Percentiles rank a stretch among this genome's conserved stretches.
phyloP scores from a whole-genome alignment of 1,140 invertebrate species.

The Periplaneta americana region DNA sequence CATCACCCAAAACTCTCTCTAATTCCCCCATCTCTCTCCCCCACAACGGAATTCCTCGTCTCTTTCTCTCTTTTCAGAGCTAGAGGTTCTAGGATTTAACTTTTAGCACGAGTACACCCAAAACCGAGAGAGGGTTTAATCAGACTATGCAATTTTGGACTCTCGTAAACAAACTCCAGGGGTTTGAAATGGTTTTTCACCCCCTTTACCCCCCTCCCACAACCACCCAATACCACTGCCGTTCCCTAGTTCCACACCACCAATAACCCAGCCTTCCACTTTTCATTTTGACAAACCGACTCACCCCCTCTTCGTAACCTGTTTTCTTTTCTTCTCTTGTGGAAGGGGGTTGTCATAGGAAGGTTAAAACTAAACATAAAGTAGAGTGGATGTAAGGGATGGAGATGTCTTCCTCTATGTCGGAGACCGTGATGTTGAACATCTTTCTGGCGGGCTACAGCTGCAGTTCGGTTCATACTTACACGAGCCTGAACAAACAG shows the following conservation, averaged over 20 bases:
- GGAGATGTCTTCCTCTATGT: no score
- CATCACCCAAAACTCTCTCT: neutral
- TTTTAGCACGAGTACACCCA: neutral
- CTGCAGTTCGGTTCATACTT: no score
- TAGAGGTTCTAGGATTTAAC: neutral
- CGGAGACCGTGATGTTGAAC: no score
- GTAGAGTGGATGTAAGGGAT: neutral
- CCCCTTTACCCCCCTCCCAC: no score
- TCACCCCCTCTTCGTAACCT: neutral
- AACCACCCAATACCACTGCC: neutral
- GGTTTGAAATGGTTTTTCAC: neutral
- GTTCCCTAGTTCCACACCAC: neutral
- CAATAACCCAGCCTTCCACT: neutral
- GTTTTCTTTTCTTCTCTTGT: neutral
- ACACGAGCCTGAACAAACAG: no score
- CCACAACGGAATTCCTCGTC: neutral
- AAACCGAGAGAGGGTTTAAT: neutral
- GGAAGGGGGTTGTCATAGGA: neutral
- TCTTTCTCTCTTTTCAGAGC: neutral
- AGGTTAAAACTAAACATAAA: neutral
- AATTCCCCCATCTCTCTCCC: neutral
- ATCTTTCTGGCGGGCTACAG: no score
- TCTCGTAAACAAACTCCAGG: neutral
- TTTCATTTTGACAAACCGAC: neutral
- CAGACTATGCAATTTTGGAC: neutral